These are phyloP conservation scores for Datnioides undecimradiatus DNA, from an alignment of 2,113 vertebrate genomes.

Conservation along the genomic window DNA sequence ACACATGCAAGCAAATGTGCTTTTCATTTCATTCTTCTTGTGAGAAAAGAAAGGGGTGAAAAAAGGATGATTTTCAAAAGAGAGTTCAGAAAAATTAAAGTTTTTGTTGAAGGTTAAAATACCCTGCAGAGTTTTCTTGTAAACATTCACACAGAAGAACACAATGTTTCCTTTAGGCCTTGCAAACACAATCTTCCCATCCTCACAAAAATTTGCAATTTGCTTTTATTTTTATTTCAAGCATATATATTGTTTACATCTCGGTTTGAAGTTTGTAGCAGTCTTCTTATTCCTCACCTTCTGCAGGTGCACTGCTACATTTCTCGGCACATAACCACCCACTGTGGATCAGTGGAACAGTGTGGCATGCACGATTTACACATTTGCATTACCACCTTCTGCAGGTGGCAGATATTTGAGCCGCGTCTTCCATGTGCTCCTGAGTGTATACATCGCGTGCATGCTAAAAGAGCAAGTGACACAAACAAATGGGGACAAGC, in stretches of 20 bases:
- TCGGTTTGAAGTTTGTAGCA: background rate
- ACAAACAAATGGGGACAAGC: background rate
- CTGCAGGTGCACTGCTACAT: background rate
- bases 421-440: background rate
- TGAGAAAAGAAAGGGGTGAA: background rate
- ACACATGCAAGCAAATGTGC: background rate
- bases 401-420: background rate
- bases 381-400: background rate
- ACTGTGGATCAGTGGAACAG: background rate
- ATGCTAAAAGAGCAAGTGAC: background rate
- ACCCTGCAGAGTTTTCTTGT: background rate
- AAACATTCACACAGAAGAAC: background rate
- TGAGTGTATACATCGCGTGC: background rate
- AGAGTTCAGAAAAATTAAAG: too few species aligned
- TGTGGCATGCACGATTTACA: background rate
- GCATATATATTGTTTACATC: background rate
- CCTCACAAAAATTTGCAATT: background rate
- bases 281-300: too few species aligned
- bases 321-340: background rate
- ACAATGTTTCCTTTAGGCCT: background rate
- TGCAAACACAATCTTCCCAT: background rate
- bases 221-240: too few species aligned
- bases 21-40: background rate
- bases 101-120: background rate
- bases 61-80: background rate